Base-by-base conservation (phyloP, 2,888 invertebrate genomes). In the Chymomyza procnemis region DNA sequence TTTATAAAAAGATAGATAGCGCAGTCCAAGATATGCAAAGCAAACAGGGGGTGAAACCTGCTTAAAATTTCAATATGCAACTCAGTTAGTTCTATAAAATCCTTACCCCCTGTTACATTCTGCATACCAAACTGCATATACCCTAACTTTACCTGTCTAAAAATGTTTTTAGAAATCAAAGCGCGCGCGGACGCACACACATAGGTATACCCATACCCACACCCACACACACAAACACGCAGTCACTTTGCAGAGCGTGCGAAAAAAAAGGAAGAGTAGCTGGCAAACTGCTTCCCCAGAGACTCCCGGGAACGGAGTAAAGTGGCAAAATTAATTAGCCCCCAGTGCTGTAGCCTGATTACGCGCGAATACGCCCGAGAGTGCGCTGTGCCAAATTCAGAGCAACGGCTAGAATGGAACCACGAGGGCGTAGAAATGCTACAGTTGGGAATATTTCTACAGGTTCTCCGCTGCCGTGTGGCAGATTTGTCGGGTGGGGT, bases 321-420 rank as follows among this genome's bases (percentile, higher is more conserved):
- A 86, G 86, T 86, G 85, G 84, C 76, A 74, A 83, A 83, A 83
- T 83, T 83, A 83, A 83, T 83, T 83, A 83, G 83, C 84, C 86
- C 84, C 86, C 74, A 81, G 83, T 81, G 85, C 81, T 86, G 81
- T 80, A 78, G 80, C 81, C 86, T 79, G 81, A 79, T 80, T 85
- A 74, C 79, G 71, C 78, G 70, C 67, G 67, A 73, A 74, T 78
- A 61, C 80, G 72, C 67, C 73, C 57, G 71, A 69, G 52, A 19
- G 50, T 16, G 21, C 46, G 21, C 47, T 16, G 60, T 59, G 68
- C 71, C 64, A 66, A 70, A 71, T 71, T 66, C 64, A 14, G 21
- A n/a, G 46, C 46, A 47, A 60, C 56, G 61, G 46, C 41, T 47
- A 54, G 46, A 30, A 41, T 46, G 56, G 63, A 41, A 41, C 34